These are phyloP conservation scores for Columbina picui DNA, from an alignment of 2,113 vertebrate species.

Conservation along the genomic window DNA sequence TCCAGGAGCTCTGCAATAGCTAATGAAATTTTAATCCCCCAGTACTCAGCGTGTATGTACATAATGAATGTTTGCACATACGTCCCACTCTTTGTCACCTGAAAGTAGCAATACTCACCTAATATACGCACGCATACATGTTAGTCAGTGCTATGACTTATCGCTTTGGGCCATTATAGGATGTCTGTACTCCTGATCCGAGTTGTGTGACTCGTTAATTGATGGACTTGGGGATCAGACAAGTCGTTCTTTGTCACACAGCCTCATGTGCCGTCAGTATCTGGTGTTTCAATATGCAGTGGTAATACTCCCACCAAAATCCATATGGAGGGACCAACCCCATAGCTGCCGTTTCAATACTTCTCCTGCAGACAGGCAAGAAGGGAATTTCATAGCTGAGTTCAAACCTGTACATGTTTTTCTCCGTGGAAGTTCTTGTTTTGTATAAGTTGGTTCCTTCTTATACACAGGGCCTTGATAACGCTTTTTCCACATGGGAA, in stretches of 20 bases:
- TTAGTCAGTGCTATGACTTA: not conserved
- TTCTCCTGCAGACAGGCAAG: not conserved
- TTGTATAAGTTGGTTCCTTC: not conserved
- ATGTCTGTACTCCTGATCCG: not conserved
- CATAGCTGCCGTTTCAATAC: not conserved
- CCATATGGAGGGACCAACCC: not conserved
- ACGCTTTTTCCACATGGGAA: not conserved
- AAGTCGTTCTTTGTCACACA: not conserved
- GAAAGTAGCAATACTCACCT: not conserved
- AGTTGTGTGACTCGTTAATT: not conserved
- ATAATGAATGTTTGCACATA: not conserved
- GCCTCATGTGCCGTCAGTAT: not conserved
- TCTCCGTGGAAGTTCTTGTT: not conserved
- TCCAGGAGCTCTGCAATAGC: not conserved
- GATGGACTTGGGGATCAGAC: not conserved
- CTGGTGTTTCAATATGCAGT: not conserved
- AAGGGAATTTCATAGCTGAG: not conserved
- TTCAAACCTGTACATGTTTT: not conserved
- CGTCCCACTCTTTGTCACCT: not conserved
- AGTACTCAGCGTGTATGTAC: accelerated
- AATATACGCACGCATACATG: accelerated
- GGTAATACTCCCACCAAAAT: not conserved
- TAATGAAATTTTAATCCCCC: conserved; percentile 14
- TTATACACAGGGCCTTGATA: not conserved
- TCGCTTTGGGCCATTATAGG: not conserved